Percentiles rank a stretch among this genome's conserved stretches.
Evolutionary conservation across 2,113 vertebrate species (phyloP).

Genomic region (Cephalopholis sonnerati): DNA sequence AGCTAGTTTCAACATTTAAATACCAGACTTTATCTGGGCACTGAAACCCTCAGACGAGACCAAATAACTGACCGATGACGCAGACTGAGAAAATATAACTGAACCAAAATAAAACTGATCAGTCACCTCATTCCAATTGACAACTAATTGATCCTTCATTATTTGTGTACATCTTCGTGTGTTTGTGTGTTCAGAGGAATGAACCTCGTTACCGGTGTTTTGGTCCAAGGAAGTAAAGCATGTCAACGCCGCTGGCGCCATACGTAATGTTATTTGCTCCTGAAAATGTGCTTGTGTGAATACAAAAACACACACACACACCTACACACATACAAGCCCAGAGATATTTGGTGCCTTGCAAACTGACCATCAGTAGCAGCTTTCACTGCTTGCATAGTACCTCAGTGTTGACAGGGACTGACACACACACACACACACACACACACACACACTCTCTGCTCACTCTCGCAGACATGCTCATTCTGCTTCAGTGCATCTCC

Average conservation of each 20-base stretch:
- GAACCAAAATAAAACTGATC: background rate
- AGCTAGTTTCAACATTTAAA: background rate
- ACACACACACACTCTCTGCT: no score
- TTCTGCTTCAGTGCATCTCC: constrained; percentile 76
- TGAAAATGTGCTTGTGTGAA: constrained; percentile 13
- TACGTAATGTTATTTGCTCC: constrained; percentile 21
- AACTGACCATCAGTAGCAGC: constrained; percentile 58
- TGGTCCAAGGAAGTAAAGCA: constrained; percentile 39
- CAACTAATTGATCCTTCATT: background rate
- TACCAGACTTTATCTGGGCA: background rate
- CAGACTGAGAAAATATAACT: background rate
- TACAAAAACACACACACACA: constrained; percentile 2
- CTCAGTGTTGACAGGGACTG: constrained; percentile 60
- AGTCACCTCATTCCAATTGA: background rate
- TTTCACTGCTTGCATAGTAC: constrained; percentile 58
- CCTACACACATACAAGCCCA: constrained; percentile 15
- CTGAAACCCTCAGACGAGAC: background rate
- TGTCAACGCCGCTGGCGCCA: constrained; percentile 14
- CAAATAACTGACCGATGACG: background rate
- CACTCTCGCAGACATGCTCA: constrained; percentile 58
- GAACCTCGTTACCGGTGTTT: background rate
- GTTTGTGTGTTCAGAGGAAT: background rate
- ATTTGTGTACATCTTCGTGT: background rate
- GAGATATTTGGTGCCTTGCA: constrained; percentile 32
- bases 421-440: constrained; percentile 1